phyloP scores from a whole-genome alignment of 1,140 invertebrate genomes.

The Amyelois transitella region DNA sequence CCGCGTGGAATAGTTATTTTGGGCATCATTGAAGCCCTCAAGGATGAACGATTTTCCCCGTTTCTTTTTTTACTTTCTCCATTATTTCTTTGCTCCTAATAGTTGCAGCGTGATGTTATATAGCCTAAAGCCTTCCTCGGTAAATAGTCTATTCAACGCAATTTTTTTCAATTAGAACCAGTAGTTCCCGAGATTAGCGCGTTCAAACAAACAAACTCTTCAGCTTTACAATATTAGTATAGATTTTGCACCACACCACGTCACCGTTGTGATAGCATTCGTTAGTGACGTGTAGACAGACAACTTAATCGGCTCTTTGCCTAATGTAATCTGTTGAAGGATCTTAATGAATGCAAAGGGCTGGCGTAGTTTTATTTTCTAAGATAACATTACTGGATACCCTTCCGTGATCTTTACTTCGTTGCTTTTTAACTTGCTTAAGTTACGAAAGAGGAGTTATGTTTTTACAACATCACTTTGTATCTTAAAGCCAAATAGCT shows the following conservation, averaged over 20 bases:
- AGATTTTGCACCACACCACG: neutral
- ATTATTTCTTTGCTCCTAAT: too few species aligned
- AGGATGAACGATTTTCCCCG: too few species aligned
- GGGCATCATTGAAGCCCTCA: too few species aligned
- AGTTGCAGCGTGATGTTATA: too few species aligned
- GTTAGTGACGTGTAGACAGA: slow-evolving; percentile 13
- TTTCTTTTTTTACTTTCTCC: too few species aligned
- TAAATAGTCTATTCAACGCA: too few species aligned
- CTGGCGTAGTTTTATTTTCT: neutral
- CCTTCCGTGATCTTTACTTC: neutral
- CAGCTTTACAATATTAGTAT: too few species aligned
- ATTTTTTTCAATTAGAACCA: too few species aligned
- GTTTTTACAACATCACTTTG: neutral
- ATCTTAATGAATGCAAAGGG: slow-evolving; percentile 10
- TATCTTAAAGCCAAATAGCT: too few species aligned
- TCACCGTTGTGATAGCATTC: slow-evolving; percentile 1
- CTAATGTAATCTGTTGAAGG: slow-evolving; percentile 8
- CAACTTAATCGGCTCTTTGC: slow-evolving; percentile 10
- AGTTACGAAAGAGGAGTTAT: neutral
- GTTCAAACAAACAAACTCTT: neutral
- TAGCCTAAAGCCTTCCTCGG: too few species aligned
- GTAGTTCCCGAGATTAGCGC: too few species aligned
- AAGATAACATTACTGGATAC: neutral
- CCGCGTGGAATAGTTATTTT: too few species aligned
- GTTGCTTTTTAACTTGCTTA: neutral